A percentile compares a stretch with the other conserved stretches of the same genome.
These are phyloP conservation scores for Micrastur ruficollis DNA, from an alignment of 2,797 vertebrate genomes.

Conservation along the genomic window DNA sequence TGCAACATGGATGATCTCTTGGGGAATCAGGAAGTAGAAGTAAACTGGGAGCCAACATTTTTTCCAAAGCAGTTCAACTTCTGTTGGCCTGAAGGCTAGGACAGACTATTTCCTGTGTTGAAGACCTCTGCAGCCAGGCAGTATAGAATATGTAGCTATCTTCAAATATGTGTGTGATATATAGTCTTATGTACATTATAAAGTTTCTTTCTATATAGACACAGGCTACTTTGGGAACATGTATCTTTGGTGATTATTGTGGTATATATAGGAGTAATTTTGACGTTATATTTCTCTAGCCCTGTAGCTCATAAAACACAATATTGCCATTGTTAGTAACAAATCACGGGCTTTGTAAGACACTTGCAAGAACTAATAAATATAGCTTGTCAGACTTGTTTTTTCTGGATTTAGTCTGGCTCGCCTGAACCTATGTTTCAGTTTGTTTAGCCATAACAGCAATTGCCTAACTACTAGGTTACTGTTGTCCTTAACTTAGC, in stretches of 20 bases:
- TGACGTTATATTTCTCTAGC: not conserved
- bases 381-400: not conserved
- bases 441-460: not conserved
- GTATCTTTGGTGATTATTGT: not conserved
- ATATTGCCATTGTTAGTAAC: not conserved
- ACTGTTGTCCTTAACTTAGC: not conserved
- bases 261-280: not conserved
- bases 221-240: not conserved
- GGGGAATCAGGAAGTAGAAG: not conserved
- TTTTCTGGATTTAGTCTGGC: not conserved
- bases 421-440: not conserved
- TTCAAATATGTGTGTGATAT: not conserved
- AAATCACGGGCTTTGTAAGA: not conserved
- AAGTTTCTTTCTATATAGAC: not conserved
- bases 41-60: not conserved
- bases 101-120: not conserved
- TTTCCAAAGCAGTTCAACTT: not conserved
- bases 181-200: not conserved
- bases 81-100: not conserved
- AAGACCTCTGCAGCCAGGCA: not conserved
- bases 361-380: not conserved
- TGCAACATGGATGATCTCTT: not conserved
- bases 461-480: not conserved
- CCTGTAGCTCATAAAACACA: not conserved
- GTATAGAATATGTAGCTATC: not conserved